Percentiles rank a stretch among this genome's conserved stretches.
These are phyloP conservation scores for Grapholita molesta DNA, from an alignment of 1,140 invertebrate species.

Conservation along the genomic window DNA sequence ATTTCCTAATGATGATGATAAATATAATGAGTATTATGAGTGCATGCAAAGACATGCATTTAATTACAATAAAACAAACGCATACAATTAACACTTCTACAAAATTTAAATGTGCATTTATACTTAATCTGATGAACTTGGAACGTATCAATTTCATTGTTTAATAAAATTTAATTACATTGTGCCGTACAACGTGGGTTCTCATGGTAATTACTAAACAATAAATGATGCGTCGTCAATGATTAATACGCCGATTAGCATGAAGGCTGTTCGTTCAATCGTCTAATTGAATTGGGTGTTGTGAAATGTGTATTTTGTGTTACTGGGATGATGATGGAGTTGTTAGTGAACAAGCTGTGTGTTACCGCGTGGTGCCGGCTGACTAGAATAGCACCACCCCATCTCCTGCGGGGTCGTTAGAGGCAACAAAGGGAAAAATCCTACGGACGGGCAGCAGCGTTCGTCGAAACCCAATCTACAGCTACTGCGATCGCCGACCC, in stretches of 20 bases:
- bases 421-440: no score
- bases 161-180: constrained; percentile 10
- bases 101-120: not conserved
- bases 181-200: not conserved
- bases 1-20: no score
- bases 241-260: constrained; percentile 5
- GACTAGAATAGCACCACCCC: no score
- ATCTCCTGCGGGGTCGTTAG: no score
- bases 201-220: constrained; percentile 8
- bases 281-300: not conserved
- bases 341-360: not conserved
- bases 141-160: constrained; percentile 12
- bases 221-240: constrained; percentile 1
- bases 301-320: not conserved
- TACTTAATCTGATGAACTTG: constrained; percentile 1
- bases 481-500: no score
- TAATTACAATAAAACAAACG: not conserved
- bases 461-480: no score
- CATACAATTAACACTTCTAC: not conserved
- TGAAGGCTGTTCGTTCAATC: constrained; percentile 1
- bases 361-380: not conserved
- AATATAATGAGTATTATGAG: no score
- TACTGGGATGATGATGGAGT: not conserved
- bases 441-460: no score
- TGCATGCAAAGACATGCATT: not conserved